A percentile compares a stretch with the other conserved stretches of the same genome.
Evolutionary conservation across 64 coral and sea anemone genomes (phyloP).

Genomic region (Platygyra sinensis): DNA sequence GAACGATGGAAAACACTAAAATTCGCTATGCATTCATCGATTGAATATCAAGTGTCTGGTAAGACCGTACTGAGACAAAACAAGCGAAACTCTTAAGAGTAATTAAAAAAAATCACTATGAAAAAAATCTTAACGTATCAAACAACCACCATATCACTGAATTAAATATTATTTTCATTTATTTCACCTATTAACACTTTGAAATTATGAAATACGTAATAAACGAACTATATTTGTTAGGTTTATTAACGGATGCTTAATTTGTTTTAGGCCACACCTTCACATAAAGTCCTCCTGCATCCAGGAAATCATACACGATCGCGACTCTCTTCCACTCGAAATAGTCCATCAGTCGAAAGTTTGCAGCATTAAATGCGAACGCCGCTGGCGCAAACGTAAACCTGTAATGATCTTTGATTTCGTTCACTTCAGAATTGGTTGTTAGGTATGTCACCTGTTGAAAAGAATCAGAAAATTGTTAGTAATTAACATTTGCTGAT

Average conservation of each 20-base stretch:
- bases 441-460: neutral
- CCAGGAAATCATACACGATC: constrained; percentile 34
- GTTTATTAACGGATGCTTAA: neutral
- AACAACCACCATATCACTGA: neutral
- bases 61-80: no score
- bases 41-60: no score
- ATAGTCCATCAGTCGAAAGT: neutral
- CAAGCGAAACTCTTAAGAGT: no score
- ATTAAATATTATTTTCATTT: no score
- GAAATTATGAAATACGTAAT: neutral
- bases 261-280: neutral
- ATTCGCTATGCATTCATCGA: no score
- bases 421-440: neutral
- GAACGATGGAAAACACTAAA: no score
- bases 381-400: neutral
- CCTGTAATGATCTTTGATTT: neutral
- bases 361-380: neutral
- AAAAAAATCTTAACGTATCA: neutral
- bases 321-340: constrained; percentile 47
- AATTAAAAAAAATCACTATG: neutral
- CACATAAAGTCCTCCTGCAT: neutral
- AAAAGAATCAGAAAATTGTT: neutral
- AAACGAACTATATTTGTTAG: neutral
- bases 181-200: no score
- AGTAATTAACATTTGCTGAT: neutral